Evolutionary conservation across 2,113 vertebrate genomes (phyloP), one percentile per base, ranked within the genome.

Genomic region (Crypturellus undulatus): DNA sequence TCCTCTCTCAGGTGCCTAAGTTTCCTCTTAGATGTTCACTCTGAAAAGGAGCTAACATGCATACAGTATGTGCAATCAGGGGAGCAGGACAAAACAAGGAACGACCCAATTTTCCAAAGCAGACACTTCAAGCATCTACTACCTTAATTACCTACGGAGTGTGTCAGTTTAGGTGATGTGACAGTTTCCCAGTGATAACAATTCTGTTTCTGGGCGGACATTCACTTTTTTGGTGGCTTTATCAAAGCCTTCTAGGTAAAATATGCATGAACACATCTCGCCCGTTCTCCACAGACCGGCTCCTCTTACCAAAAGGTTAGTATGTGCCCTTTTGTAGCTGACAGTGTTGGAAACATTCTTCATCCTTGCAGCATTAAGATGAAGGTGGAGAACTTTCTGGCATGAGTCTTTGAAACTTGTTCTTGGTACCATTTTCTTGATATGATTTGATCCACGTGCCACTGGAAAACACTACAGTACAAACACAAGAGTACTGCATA

Each of bases 261-360:
- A 96, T 93, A 95, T 92, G 91, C 89, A 87, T 2, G 2, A 86
- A 47, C 90, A 94, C 69, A 56, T 78, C 83, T 80, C 84, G 34
- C 47, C 60, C 64, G n/a, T 93, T 38, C 47, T 91, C 72, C 79
- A 60, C 25, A 80, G 2, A 32, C 65, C 49, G 64, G 47, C 20
- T 81, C 70, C 34, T 82, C 38, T 70, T 52, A n/a, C 36, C 17
- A 1, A 25, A 7, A 30, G 82, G 45, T 54, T 60, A 73, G 86
- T 54, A 60, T 70, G 43, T 42, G 21, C 30, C 69, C 70, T 64
- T 80, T 43, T 51, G 32, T 11, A 62, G 60, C 10, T 84, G 85
- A 52, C 38, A 92, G 49, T 15, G 0, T 2, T 69, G 13, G 77
- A 60, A 89, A 64, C 19, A 3, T 51, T 92, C 79, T 79, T 77